A percentile compares a stretch with the other conserved stretches of the same genome.
Evolutionary conservation across 92 coral and sea anemone genomes (phyloP).

Genomic region (Plumapathes pennacea): DNA sequence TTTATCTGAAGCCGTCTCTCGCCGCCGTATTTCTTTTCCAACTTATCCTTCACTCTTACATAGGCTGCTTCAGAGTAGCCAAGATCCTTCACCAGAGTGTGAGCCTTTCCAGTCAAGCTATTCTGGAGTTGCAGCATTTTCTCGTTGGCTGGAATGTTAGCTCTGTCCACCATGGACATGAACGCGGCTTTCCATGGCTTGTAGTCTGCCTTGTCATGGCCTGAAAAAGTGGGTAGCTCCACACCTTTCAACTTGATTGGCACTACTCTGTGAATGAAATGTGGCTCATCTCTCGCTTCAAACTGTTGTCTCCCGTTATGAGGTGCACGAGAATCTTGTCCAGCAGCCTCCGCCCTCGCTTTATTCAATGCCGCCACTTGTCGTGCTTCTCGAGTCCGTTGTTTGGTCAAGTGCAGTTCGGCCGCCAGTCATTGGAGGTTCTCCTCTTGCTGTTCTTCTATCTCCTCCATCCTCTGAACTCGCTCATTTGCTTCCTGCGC

Average conservation of each 20-base stretch:
- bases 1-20: too few relatives aligned
- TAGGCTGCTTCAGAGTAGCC: constrained; percentile 48
- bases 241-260: constrained; percentile 37
- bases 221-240: constrained; percentile 34
- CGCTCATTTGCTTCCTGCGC: constrained; percentile 40
- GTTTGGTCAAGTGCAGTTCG: constrained; percentile 35
- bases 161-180: constrained; percentile 22
- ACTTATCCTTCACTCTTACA: constrained; percentile 32
- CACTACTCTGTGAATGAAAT: background rate
- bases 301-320: background rate
- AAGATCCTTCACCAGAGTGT: constrained; percentile 25
- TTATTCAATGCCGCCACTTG: constrained; percentile 23
- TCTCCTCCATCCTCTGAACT: constrained; percentile 17
- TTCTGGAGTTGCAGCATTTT: constrained; percentile 36
- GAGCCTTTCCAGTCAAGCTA: constrained; percentile 47
- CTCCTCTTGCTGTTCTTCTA: constrained; percentile 34
- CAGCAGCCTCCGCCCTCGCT: constrained; percentile 33
- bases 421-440: constrained; percentile 23
- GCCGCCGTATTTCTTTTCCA: constrained; percentile 45
- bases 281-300: background rate
- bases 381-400: constrained; percentile 43
- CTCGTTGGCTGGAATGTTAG: constrained; percentile 30
- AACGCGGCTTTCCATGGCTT: constrained; percentile 52
- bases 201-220: constrained; percentile 36
- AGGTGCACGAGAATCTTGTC: background rate